phyloP scores from a whole-genome alignment of 1,140 invertebrate genomes.

The Papilio dardanus region DNA sequence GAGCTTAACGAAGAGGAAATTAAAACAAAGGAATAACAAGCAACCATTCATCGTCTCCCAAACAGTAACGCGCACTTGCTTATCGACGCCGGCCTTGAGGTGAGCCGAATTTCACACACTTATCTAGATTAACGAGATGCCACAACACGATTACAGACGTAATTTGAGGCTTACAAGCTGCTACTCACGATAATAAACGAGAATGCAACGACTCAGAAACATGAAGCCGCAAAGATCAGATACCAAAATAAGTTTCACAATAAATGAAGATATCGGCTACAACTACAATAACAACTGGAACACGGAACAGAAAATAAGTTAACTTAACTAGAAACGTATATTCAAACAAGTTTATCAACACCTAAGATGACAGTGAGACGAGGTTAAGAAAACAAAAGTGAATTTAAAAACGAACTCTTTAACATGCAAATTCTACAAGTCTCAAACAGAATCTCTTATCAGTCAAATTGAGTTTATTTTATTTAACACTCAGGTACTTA shows the following conservation, averaged over 20 bases:
- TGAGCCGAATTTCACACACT: conserved; percentile 62
- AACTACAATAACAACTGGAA: not conserved
- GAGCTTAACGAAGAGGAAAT: conserved; percentile 1
- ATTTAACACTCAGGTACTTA: too few species aligned
- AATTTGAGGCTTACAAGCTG: conserved; percentile 38
- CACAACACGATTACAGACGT: conserved; percentile 43
- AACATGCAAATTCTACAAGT: not conserved
- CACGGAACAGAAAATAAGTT: not conserved
- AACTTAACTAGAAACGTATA: not conserved
- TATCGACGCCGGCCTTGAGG: conserved; percentile 67
- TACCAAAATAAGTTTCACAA: not conserved
- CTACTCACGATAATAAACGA: not conserved
- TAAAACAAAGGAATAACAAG: conserved; percentile 33
- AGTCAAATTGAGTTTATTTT: not conserved
- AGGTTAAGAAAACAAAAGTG: not conserved
- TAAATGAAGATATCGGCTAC: too few species aligned
- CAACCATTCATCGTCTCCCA: conserved; percentile 28
- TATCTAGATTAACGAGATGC: conserved; percentile 67
- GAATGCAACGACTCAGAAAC: not conserved
- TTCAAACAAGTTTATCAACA: not conserved
- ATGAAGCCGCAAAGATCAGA: not conserved
- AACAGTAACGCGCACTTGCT: conserved; percentile 40
- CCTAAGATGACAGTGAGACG: not conserved
- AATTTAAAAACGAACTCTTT: not conserved
- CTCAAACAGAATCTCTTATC: not conserved